These are phyloP conservation scores for Misgurnus mizolepis DNA, from an alignment of 2,113 vertebrate genomes.

Conservation along the genomic window DNA sequence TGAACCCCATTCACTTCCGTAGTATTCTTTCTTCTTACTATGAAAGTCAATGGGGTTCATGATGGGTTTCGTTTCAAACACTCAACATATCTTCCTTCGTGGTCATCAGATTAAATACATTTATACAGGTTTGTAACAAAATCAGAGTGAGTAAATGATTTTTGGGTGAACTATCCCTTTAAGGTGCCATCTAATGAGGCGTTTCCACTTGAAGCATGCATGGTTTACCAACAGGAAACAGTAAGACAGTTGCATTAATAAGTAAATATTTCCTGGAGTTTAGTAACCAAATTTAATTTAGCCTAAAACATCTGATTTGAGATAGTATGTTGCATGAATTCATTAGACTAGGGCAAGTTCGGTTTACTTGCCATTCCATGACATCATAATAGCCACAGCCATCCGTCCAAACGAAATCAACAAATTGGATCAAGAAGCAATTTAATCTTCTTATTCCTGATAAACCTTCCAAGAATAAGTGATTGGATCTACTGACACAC, in stretches of 20 bases:
- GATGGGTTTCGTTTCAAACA: too few species aligned
- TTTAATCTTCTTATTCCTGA: conserved; percentile 79
- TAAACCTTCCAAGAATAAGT: conserved; percentile 52
- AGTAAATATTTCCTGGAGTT: neutral
- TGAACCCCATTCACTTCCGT: too few species aligned
- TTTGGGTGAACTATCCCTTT: too few species aligned
- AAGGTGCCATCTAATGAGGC: neutral
- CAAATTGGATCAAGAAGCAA: conserved; percentile 73
- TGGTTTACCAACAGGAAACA: neutral
- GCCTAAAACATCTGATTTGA: neutral
- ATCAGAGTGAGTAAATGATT: too few species aligned
- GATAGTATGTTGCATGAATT: neutral
- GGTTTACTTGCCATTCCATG: conserved; percentile 20
- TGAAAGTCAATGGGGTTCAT: too few species aligned
- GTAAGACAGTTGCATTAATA: neutral
- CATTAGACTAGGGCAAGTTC: neutral
- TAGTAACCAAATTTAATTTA: neutral
- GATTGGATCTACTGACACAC: neutral
- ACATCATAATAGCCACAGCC: conserved; percentile 8
- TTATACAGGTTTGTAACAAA: too few species aligned
- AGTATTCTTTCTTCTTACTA: too few species aligned
- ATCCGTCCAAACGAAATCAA: conserved; percentile 28
- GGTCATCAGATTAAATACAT: too few species aligned
- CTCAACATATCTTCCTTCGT: too few species aligned
- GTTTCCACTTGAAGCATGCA: neutral